phyloP scores from a whole-genome alignment of 2,797 vertebrate species.

The Rachycentron canadum region DNA sequence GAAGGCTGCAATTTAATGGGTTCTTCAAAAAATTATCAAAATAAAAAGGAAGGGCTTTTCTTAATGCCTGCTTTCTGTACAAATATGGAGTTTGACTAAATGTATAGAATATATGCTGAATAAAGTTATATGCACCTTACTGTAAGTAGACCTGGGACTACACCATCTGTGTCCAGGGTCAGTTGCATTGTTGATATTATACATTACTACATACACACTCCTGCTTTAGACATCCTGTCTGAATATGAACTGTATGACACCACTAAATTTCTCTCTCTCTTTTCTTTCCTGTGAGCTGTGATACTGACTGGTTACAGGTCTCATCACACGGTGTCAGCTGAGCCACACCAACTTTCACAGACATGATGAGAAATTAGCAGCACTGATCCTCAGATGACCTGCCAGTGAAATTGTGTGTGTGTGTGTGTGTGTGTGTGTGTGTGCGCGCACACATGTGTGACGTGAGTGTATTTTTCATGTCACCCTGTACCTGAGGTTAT shows the following conservation, averaged over 20 bases:
- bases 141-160: background rate
- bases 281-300: background rate
- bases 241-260: background rate
- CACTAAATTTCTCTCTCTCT: constrained; percentile 1
- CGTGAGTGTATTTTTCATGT: constrained; percentile 25
- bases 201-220: background rate
- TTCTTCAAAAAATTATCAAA: no score
- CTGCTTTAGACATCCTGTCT: background rate
- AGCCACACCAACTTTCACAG: constrained; percentile 40
- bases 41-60: background rate
- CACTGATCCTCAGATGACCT: constrained; percentile 41
- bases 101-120: background rate
- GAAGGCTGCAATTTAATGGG: no score
- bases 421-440: constrained; percentile 15
- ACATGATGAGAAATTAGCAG: constrained; percentile 37
- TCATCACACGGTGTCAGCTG: constrained; percentile 33
- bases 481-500: constrained; percentile 53
- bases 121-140: background rate
- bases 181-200: background rate
- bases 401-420: background rate
- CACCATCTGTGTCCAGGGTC: background rate
- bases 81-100: background rate
- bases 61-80: background rate
- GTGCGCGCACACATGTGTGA: constrained; percentile 18
- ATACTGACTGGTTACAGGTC: constrained; percentile 4